Evolutionary conservation across 2,888 invertebrate genomes (phyloP).

Genomic region (Amphipyra berbera): DNA sequence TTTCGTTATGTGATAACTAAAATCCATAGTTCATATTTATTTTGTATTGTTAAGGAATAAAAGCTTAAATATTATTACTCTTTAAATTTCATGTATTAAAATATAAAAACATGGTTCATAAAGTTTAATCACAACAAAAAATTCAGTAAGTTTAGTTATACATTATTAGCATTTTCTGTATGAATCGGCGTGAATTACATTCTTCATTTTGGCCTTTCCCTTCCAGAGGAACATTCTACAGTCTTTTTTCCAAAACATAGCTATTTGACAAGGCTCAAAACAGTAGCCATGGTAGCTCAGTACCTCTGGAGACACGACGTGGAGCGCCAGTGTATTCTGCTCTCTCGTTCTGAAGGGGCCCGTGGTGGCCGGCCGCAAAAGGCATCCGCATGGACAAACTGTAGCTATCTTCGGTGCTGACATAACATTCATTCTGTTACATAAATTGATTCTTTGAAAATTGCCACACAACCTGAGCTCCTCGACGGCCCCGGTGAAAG

Average conservation of each 20-base stretch:
- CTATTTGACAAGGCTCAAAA: constrained; percentile 90
- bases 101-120: constrained; percentile 47
- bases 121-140: constrained; percentile 45
- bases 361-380: constrained; percentile 74
- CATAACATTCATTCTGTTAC: constrained; percentile 74
- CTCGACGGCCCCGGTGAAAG: constrained; percentile 83
- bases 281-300: constrained; percentile 88
- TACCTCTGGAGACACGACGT: constrained; percentile 88
- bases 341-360: constrained; percentile 84
- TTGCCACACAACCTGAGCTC: constrained; percentile 79
- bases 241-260: constrained; percentile 92
- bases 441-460: constrained; percentile 79
- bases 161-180: constrained; percentile 66
- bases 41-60: constrained; percentile 61
- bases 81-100: constrained; percentile 56
- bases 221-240: constrained; percentile 92
- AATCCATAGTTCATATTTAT: constrained; percentile 58
- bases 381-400: constrained; percentile 85
- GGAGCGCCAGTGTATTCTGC: constrained; percentile 79
- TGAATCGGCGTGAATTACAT: constrained; percentile 72
- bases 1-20: constrained; percentile 40
- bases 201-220: constrained; percentile 77
- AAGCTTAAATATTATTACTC: constrained; percentile 49
- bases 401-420: constrained; percentile 72
- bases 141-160: constrained; percentile 37